phyloP scores from a whole-genome alignment of 2,888 invertebrate genomes.

The Philhelius pedissequus region DNA sequence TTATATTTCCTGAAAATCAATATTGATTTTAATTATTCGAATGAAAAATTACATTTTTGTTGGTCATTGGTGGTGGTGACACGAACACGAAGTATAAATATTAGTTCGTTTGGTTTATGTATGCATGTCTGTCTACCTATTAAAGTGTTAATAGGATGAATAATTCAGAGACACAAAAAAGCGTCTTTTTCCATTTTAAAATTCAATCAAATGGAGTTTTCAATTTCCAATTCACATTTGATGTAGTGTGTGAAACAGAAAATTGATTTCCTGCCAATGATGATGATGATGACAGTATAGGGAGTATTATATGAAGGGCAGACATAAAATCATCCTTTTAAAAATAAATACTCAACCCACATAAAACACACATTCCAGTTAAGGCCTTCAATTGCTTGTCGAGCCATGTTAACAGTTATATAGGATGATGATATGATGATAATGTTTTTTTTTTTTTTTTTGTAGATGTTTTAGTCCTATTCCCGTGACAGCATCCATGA shows the following conservation, averaged over 20 bases:
- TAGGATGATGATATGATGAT: background rate
- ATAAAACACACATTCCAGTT: background rate
- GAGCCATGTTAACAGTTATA: constrained; percentile 1
- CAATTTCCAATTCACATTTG: constrained; percentile 23
- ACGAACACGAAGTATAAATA: background rate
- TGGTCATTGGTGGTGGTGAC: background rate
- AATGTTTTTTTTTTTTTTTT: too few relatives aligned
- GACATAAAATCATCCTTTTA: background rate
- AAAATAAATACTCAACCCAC: background rate
- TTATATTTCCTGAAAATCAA: background rate
- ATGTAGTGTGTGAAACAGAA: constrained; percentile 12
- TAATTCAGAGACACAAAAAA: constrained; percentile 34
- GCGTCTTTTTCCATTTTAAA: constrained; percentile 32
- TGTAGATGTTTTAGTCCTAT: background rate
- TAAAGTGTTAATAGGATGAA: constrained; percentile 11
- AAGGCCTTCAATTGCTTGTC: background rate
- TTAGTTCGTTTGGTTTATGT: background rate
- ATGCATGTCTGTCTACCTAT: background rate
- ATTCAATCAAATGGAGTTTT: constrained; percentile 51
- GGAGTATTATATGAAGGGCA: background rate
- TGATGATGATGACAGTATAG: background rate
- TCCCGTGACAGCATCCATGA: background rate
- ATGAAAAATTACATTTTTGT: background rate
- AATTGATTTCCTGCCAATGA: constrained; percentile 32
- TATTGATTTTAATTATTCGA: constrained; percentile 3